These are phyloP conservation scores for Lypha dubia DNA, from an alignment of 2,888 invertebrate species.

Conservation along the genomic window DNA sequence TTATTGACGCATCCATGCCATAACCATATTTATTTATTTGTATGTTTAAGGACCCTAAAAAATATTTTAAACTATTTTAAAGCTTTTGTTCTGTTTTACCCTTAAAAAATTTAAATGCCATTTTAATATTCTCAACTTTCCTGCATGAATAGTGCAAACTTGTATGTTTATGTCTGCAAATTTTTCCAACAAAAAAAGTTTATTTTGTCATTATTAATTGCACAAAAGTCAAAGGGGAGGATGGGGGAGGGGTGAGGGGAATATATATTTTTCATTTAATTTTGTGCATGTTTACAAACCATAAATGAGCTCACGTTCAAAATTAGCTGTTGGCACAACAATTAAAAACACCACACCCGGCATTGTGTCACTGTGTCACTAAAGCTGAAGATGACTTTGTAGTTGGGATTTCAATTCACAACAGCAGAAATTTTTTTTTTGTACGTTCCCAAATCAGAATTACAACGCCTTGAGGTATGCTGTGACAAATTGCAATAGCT, in stretches of 20 bases:
- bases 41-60: too few species aligned
- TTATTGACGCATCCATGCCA: too few species aligned
- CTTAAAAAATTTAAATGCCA: too few species aligned
- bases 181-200: constrained; percentile 17
- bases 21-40: too few species aligned
- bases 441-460: background rate
- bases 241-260: too few species aligned
- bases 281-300: constrained; percentile 77
- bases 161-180: background rate
- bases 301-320: constrained; percentile 85
- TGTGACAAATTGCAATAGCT: constrained; percentile 46
- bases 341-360: constrained; percentile 88
- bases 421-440: background rate
- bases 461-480: constrained; percentile 56
- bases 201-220: constrained; percentile 37
- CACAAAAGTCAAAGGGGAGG: background rate
- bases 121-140: background rate
- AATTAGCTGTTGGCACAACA: constrained; percentile 88
- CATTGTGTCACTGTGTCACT: constrained; percentile 84
- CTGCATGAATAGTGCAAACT: constrained; percentile 21
- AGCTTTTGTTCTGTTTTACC: too few species aligned
- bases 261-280: constrained; percentile 36
- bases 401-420: background rate
- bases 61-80: too few species aligned
- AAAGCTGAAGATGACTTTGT: background rate